Percentiles rank a stretch among this genome's conserved stretches.
These are phyloP conservation scores for Rhodophaea formosa DNA, from an alignment of 2,888 invertebrate species.

Conservation along the genomic window DNA sequence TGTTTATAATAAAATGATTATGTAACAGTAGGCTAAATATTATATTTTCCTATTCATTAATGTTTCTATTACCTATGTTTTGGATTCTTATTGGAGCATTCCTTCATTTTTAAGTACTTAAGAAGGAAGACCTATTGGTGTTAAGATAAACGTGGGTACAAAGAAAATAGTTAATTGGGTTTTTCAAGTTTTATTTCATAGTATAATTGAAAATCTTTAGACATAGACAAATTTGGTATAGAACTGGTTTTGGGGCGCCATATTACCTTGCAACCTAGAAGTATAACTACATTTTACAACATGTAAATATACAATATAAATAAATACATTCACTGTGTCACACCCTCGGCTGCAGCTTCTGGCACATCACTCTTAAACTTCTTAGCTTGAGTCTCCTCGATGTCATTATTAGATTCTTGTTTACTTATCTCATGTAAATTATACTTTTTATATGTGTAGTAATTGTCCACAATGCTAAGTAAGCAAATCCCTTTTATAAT, in stretches of 20 bases:
- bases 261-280: conserved; percentile 56
- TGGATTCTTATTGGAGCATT: too few species aligned
- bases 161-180: conserved; percentile 34
- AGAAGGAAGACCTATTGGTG: too few species aligned
- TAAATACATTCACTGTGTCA: conserved; percentile 44
- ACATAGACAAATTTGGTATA: conserved; percentile 62
- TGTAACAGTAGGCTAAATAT: too few species aligned
- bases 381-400: conserved; percentile 67
- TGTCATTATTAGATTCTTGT: conserved; percentile 60
- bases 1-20: not conserved
- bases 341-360: conserved; percentile 47
- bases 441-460: conserved; percentile 89
- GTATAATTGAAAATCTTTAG: conserved; percentile 47
- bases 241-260: conserved; percentile 65
- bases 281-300: conserved; percentile 50
- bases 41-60: too few species aligned
- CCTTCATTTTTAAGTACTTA: too few species aligned
- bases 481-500: conserved; percentile 90
- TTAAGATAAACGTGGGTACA: conserved; percentile 12
- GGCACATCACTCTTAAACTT: conserved; percentile 61
- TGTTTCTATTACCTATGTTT: too few species aligned
- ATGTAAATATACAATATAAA: conserved; percentile 41
- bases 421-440: conserved; percentile 87
- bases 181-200: conserved; percentile 41
- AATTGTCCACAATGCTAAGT: conserved; percentile 89